Conservation (phyloP, 2,888 invertebrate genomes). For the Belgica antarctica region DNA sequence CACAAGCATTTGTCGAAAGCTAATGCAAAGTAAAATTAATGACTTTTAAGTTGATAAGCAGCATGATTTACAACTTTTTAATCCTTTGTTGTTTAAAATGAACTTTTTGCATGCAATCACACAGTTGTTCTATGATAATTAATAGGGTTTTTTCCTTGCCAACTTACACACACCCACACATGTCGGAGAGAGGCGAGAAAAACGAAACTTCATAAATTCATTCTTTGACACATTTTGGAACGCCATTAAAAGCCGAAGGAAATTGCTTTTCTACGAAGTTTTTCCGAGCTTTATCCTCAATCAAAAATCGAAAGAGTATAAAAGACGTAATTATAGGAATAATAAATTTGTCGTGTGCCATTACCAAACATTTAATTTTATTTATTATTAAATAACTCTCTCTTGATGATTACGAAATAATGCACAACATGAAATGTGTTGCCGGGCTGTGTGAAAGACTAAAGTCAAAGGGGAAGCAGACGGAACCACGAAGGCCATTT, state of each 20-base stretch:
- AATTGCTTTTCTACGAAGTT: too few relatives aligned
- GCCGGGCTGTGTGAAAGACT: not conserved
- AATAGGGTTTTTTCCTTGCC: too few relatives aligned
- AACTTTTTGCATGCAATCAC: too few relatives aligned
- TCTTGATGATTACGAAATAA: slow-evolving; percentile 14
- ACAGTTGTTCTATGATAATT: too few relatives aligned
- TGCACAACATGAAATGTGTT: not conserved
- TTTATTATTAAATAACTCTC: slow-evolving; percentile 29
- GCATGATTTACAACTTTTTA: too few relatives aligned
- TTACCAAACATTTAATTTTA: not conserved
- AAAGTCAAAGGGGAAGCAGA: not conserved
- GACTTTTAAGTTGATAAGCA: too few relatives aligned
- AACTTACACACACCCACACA: too few relatives aligned
- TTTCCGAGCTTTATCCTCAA: not conserved
- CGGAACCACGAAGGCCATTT: not conserved
- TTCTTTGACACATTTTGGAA: not conserved
- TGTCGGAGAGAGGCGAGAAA: too few relatives aligned
- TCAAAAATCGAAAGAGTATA: slow-evolving; percentile 2
- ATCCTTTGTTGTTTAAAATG: too few relatives aligned
- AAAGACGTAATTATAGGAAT: slow-evolving; percentile 1
- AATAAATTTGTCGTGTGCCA: slow-evolving; percentile 13
- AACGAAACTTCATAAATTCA: not conserved
- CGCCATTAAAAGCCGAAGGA: not conserved
- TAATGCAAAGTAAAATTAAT: too few relatives aligned
- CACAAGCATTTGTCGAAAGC: too few relatives aligned